These are phyloP conservation scores for Ips typographus DNA, from an alignment of 1,140 invertebrate genomes.

Conservation along the genomic window DNA sequence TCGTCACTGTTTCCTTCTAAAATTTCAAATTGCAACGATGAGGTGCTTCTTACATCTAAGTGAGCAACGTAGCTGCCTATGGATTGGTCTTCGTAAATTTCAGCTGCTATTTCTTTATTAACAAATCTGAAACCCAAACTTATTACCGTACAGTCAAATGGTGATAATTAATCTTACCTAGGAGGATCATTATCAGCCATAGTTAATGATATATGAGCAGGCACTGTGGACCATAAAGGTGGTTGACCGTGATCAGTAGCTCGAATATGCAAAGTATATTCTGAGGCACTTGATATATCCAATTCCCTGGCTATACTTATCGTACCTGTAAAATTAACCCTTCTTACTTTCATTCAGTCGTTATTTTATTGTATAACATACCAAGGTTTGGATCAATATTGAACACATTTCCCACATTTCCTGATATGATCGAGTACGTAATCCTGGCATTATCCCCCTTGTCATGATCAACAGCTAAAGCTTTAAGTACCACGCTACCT, in stretches of 20 bases:
- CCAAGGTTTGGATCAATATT: constrained; percentile 76
- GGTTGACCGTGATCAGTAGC: constrained; percentile 80
- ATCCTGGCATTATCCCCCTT: constrained; percentile 79
- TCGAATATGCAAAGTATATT: constrained; percentile 81
- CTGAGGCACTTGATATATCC: constrained; percentile 67
- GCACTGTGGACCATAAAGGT: constrained; percentile 71
- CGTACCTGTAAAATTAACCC: constrained; percentile 45
- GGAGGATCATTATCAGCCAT: constrained; percentile 89
- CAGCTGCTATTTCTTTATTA: constrained; percentile 64
- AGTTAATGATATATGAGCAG: constrained; percentile 82
- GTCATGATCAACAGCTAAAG: constrained; percentile 78
- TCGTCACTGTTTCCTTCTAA: constrained; percentile 72
- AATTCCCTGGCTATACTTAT: constrained; percentile 74
- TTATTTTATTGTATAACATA: background rate
- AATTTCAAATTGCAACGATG: constrained; percentile 81
- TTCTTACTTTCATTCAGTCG: background rate
- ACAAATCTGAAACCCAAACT: constrained; percentile 27
- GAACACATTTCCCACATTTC: constrained; percentile 85
- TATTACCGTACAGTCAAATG: background rate
- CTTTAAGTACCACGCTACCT: constrained; percentile 70
- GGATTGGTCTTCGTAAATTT: constrained; percentile 83
- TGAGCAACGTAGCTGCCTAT: constrained; percentile 75
- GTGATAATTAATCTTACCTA: constrained; percentile 60
- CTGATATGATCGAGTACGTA: constrained; percentile 77
- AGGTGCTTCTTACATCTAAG: constrained; percentile 75